Evolutionary conservation across 2,888 invertebrate species (phyloP).

Genomic region (Cerastis rubricosa): DNA sequence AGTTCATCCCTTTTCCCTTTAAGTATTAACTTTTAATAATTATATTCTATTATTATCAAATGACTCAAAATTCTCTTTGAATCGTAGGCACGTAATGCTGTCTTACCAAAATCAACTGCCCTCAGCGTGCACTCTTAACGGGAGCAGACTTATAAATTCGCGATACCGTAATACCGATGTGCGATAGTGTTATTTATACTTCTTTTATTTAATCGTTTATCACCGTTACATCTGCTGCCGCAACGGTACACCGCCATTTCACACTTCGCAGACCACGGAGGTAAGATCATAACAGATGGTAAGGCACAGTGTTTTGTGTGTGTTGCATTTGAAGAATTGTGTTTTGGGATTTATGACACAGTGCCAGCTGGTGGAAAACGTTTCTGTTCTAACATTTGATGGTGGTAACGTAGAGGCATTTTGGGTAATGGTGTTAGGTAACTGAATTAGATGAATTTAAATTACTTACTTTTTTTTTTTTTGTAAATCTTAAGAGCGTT

Average conservation of each 20-base stretch:
- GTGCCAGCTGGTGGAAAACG: slow-evolving; percentile 44
- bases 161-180: slow-evolving; percentile 60
- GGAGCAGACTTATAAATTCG: slow-evolving; percentile 49
- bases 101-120: neutral
- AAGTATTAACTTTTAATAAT: no score
- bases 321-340: slow-evolving; percentile 28
- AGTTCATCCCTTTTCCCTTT: no score
- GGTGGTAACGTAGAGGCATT: slow-evolving; percentile 15
- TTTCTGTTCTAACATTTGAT: slow-evolving; percentile 23
- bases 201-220: slow-evolving; percentile 67
- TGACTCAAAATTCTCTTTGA: neutral
- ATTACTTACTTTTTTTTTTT: neutral
- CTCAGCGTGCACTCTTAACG: slow-evolving; percentile 11
- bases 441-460: neutral
- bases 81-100: neutral
- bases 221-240: slow-evolving; percentile 69
- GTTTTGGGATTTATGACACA: slow-evolving; percentile 31
- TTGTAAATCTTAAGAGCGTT: no score
- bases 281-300: slow-evolving; percentile 59
- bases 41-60: neutral
- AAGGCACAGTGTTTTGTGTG: slow-evolving; percentile 51
- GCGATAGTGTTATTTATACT: slow-evolving; percentile 64
- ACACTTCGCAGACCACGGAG: slow-evolving; percentile 69
- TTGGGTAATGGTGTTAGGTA: slow-evolving; percentile 4
- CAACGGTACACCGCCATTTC: slow-evolving; percentile 72